These are phyloP conservation scores for Pipistrellus pipistrellus DNA, from an alignment of 2,797 vertebrate species.

Conservation along the genomic window DNA sequence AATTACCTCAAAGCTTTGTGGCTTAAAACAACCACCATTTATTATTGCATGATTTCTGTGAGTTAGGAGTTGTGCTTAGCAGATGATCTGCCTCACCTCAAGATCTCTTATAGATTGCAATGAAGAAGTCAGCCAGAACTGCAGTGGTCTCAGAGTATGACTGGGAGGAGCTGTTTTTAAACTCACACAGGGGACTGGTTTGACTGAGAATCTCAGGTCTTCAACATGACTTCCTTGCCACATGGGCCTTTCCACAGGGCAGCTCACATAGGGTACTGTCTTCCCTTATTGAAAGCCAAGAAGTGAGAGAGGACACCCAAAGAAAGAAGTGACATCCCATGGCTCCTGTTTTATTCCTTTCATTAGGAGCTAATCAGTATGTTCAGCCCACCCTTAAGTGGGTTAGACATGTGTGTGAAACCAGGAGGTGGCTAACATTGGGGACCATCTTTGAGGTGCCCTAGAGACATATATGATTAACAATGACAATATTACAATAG, in stretches of 20 bases:
- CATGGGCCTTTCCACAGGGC: neutral
- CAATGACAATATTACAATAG: neutral
- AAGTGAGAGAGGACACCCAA: neutral
- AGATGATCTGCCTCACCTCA: neutral
- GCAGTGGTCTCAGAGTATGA: neutral
- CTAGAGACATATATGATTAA: no score
- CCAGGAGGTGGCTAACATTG: neutral
- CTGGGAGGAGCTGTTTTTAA: neutral
- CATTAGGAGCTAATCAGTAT: neutral
- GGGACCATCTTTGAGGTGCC: neutral
- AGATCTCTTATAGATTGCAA: neutral
- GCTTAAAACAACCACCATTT: neutral
- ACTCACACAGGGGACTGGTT: neutral
- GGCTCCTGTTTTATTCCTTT: neutral
- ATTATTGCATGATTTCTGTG: neutral
- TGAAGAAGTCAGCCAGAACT: neutral
- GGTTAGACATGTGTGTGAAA: neutral
- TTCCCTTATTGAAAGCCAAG: neutral
- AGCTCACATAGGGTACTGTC: neutral
- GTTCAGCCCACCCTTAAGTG: neutral
- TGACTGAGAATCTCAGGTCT: neutral
- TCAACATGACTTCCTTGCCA: neutral
- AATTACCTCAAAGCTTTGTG: neutral
- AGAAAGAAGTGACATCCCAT: neutral
- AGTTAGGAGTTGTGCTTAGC: neutral